phyloP scores from a whole-genome alignment of 1,140 invertebrate species.

The Drosophila kikkawai region DNA sequence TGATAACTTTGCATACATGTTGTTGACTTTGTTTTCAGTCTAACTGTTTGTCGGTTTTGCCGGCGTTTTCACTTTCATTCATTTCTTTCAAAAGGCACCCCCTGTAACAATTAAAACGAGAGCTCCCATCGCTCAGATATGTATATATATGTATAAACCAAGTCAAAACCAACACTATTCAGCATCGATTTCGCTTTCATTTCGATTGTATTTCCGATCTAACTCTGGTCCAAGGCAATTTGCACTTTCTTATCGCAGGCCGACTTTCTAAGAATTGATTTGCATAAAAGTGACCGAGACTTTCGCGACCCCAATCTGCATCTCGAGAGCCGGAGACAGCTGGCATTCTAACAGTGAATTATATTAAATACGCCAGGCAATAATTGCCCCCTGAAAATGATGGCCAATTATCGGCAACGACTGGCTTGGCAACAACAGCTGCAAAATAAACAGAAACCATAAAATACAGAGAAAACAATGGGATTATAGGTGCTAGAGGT shows the following conservation, averaged over 20 bases:
- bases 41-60: constrained; percentile 34
- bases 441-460: constrained; percentile 18
- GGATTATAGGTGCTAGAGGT: neutral
- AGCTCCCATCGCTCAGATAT: constrained; percentile 18
- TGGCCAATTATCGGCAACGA: constrained; percentile 62
- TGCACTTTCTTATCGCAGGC: constrained; percentile 65
- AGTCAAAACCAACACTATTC: constrained; percentile 26
- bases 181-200: constrained; percentile 42
- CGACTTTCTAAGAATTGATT: constrained; percentile 78
- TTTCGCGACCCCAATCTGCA: constrained; percentile 74
- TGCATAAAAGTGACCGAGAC: constrained; percentile 59
- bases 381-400: constrained; percentile 65
- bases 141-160: constrained; percentile 21
- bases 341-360: constrained; percentile 67
- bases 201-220: constrained; percentile 56
- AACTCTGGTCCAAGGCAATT: constrained; percentile 58
- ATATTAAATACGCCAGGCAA: constrained; percentile 17
- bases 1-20: constrained; percentile 51
- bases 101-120: constrained; percentile 65
- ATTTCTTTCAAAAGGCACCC: constrained; percentile 31
- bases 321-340: constrained; percentile 27
- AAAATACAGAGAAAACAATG: constrained; percentile 23
- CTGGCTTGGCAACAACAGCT: constrained; percentile 37
- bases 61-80: constrained; percentile 55
- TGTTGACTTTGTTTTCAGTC: constrained; percentile 10